Conservation (phyloP, 2,113 vertebrate genomes). For the Nerophis ophidion region DNA sequence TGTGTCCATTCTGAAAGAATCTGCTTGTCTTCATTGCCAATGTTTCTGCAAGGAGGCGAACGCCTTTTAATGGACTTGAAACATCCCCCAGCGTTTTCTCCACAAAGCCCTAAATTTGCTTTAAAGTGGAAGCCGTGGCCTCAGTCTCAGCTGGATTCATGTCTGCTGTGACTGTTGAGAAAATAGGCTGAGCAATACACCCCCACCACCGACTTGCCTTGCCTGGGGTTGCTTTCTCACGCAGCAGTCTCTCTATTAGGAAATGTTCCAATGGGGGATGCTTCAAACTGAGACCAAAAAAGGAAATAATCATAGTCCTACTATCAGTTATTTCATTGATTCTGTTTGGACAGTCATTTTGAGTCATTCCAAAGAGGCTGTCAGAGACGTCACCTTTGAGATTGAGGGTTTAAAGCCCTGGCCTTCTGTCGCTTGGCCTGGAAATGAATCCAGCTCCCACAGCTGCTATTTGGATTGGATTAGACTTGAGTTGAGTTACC, state of each 20-base stretch:
- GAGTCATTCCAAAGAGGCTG: not conserved
- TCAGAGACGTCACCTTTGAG: slow-evolving; percentile 9
- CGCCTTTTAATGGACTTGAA: slow-evolving; percentile 20
- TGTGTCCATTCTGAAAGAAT: not conserved
- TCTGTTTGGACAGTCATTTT: not conserved
- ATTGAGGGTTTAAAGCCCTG: not conserved
- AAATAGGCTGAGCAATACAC: slow-evolving; percentile 50
- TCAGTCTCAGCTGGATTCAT: slow-evolving; percentile 34
- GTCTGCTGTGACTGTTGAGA: slow-evolving; percentile 35
- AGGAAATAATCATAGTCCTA: slow-evolving; percentile 6
- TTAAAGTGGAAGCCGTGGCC: slow-evolving; percentile 16
- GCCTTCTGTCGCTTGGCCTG: slow-evolving; percentile 14
- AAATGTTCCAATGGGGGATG: slow-evolving; percentile 23
- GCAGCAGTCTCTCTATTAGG: slow-evolving; percentile 21
- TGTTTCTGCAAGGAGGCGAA: slow-evolving; percentile 4
- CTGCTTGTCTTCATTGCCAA: slow-evolving; percentile 1
- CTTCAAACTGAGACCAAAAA: slow-evolving; percentile 25
- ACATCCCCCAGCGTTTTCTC: slow-evolving; percentile 17
- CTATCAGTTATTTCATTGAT: slow-evolving; percentile 3
- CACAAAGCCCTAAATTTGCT: slow-evolving; percentile 14
- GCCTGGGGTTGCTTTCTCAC: slow-evolving; percentile 38
- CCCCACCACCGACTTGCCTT: slow-evolving; percentile 22
- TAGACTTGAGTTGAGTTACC: slow-evolving; percentile 44
- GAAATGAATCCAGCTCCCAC: slow-evolving; percentile 34
- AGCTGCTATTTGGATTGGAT: slow-evolving; percentile 53